Base-by-base conservation (phyloP, 2,797 vertebrate species). In the Novumbra hubbsi region DNA sequence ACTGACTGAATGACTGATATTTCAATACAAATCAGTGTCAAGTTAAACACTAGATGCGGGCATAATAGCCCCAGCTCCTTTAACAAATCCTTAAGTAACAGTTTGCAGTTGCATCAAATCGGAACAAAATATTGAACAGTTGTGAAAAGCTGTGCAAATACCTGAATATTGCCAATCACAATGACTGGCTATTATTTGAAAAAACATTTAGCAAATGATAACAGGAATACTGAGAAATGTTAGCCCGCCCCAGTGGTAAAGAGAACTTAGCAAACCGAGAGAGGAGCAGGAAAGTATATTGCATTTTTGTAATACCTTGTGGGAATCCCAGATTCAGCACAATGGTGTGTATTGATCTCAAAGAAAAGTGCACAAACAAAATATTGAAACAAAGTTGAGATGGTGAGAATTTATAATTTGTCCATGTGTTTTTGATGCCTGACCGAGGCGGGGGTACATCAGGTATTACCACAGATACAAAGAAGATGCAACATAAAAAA, bases 51-150 rank as follows among this genome's bases (percentile, higher is more conserved):
- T 45, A 45, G 2, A 11, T 12, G 41, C 9, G 41, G 41, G 41
- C 11, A 11, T 45, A 11, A 45, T 45, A 11, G 12, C 9, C 41
- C 41, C 41, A 45, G 41, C 41, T 12, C 41, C 34, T 38, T 38
- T 5, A 38, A 38, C 34, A 38, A 38, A 12, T 11, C 9, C 5
- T 45, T 45, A 12, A 2, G 41, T 12, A 38, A 38, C 34, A 2
- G 41, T 45, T 45, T 45, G 41, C 41, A 45, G 6, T 45, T 45
- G 14, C 32, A 71, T 64, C 55, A 28, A 68, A 74, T 57, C n/a
- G 12, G 21, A 24, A 57, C 55, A 57, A 21, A 21, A 38, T 14
- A 57, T 21, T 14, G 12, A 21, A 57, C 55, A 24, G 55, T 57
- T 57, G n/a, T 4, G 55, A 57, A 9, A 21, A 57, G 21, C 55